Evolutionary conservation across 2,797 vertebrate species (phyloP), one percentile per base, ranked within the genome.

Genomic region (Serranus cabrilla): DNA sequence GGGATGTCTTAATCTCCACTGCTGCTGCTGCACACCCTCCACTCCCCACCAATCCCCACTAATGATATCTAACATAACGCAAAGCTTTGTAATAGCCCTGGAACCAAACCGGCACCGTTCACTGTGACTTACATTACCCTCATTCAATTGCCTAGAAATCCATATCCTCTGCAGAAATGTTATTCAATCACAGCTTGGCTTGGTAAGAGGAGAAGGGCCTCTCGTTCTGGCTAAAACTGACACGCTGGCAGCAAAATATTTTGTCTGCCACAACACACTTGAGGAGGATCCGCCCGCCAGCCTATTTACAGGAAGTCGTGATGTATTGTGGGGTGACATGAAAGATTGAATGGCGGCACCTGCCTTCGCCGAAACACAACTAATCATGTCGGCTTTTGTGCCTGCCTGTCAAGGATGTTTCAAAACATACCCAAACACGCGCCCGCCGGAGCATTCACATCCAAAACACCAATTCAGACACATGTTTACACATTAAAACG

Each of bases 1-100:
- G 67, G 79, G 84, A 91, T 40, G 81, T 88, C 88, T 92, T 90
- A 81, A 91, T 91, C 87, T 89, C 63, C 69, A 73, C 31, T 13
- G 69, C 84, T 83, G 74, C 88, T 71, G 78, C 55, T 83, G 70
- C 61, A 84, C 77, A 79, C 58, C 78, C 73, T 82, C 70, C 13
- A 52, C 71, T 80, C 83, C 64, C 81, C 60, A 71, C 81, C 85
- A 78, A 86, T 84, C 71, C 73, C 7, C 62, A 42, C 77, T 88
- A 92, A 91, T 87, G 87, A 93, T 84, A 87, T 78, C 82, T 74
- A 89, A 85, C 81, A 78, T 58, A 78, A 86, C 64, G 77, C 77
- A 70, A 70, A 85, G 84, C 79, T 85, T 74, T 78, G 86, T 84
- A 87, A 90, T 89, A 72, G 83, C 78, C 81, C 75, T 74, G 76